These are phyloP conservation scores for Reticulitermes lucifugus DNA, from an alignment of 2,888 invertebrate species.

Conservation along the genomic window DNA sequence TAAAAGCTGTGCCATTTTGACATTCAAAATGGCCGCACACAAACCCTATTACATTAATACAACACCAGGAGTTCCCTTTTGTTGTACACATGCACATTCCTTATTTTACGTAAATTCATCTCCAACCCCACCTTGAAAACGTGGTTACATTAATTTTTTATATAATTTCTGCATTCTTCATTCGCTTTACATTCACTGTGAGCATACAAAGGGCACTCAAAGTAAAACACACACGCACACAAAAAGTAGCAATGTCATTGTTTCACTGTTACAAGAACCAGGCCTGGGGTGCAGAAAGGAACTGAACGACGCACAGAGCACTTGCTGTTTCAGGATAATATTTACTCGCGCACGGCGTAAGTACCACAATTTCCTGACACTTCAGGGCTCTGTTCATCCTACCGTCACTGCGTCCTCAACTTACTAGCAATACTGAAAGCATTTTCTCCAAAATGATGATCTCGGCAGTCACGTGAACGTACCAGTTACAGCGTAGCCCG, in stretches of 20 bases:
- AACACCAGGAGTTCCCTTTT: background rate
- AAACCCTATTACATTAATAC: too few relatives aligned
- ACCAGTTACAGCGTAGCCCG: too few relatives aligned
- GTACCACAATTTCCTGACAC: slow-evolving; percentile 26
- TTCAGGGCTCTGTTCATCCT: background rate
- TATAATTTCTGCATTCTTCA: slow-evolving; percentile 17
- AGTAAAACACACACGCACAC: background rate
- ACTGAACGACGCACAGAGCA: background rate
- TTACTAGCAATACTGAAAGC: background rate
- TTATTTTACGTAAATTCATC: background rate
- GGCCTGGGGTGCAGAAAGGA: background rate
- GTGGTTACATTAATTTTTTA: background rate
- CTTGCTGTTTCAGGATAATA: slow-evolving; percentile 10
- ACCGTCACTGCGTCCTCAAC: background rate
- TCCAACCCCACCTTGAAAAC: too few relatives aligned
- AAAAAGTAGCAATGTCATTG: slow-evolving; percentile 30
- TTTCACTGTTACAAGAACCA: slow-evolving; percentile 3
- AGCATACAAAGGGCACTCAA: slow-evolving; percentile 9
- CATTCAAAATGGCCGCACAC: too few relatives aligned
- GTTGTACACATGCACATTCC: background rate
- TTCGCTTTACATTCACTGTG: slow-evolving; percentile 1
- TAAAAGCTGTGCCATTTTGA: too few relatives aligned
- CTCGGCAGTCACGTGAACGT: background rate
- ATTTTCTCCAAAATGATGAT: background rate
- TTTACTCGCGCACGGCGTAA: background rate